These are phyloP conservation scores for Coenobita brevimanus DNA, from an alignment of 1,140 invertebrate genomes.

Conservation along the genomic window DNA sequence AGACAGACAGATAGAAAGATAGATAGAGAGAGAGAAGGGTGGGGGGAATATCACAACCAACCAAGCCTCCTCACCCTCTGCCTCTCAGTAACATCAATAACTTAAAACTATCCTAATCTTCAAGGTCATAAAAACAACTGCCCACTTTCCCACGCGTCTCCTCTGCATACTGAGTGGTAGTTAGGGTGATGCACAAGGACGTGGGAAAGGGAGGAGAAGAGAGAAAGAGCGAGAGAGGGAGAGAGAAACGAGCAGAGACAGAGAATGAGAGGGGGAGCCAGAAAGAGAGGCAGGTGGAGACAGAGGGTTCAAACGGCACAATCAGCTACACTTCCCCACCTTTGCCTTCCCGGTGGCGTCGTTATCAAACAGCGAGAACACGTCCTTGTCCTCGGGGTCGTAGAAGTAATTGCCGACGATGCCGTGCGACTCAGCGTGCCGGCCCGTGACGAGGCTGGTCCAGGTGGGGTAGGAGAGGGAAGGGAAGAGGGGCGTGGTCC, in stretches of 20 bases:
- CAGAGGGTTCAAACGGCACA: background rate
- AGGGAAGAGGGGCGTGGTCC: conserved; percentile 72
- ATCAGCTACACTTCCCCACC: conserved; percentile 24
- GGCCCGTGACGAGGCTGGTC: conserved; percentile 68
- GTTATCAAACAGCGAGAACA: conserved; percentile 70
- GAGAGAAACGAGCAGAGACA: no score
- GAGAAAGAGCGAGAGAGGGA: no score
- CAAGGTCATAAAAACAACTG: no score
- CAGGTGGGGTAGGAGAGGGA: conserved; percentile 72
- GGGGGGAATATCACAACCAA: no score
- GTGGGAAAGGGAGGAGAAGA: background rate
- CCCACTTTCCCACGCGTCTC: no score
- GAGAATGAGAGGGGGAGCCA: background rate
- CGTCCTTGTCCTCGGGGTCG: conserved; percentile 70
- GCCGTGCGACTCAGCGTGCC: conserved; percentile 70
- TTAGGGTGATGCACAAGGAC: background rate
- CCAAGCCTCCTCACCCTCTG: no score
- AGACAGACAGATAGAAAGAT: no score
- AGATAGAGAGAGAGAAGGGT: no score
- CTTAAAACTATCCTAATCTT: no score
- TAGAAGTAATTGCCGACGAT: conserved; percentile 74
- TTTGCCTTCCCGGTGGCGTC: conserved; percentile 69
- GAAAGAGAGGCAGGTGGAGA: background rate
- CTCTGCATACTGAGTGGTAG: no score
- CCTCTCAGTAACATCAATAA: no score